phyloP scores from a whole-genome alignment of 2,797 vertebrate genomes.

The Telmatherina bonti region DNA sequence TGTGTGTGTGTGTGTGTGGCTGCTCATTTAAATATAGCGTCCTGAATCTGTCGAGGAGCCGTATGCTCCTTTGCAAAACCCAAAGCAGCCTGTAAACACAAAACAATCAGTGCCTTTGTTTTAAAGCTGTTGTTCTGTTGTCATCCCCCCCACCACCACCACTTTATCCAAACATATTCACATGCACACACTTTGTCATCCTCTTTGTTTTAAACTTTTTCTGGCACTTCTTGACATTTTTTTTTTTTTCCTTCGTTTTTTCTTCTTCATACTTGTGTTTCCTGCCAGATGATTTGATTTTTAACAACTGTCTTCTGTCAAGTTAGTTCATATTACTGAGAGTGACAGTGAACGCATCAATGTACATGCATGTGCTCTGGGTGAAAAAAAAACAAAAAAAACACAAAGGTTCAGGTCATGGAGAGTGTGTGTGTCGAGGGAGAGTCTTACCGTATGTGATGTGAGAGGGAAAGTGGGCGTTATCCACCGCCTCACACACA shows the following conservation, averaged over 20 bases:
- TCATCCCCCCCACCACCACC: constrained; percentile 64
- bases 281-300: neutral
- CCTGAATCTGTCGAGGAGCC: constrained; percentile 96
- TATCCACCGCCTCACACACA: constrained; percentile 19
- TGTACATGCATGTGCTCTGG: constrained; percentile 7
- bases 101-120: constrained; percentile 96
- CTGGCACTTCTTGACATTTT: neutral
- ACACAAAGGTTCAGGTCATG: constrained; percentile 15
- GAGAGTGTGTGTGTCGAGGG: constrained; percentile 25
- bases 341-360: constrained; percentile 24
- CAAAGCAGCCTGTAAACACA: constrained; percentile 86
- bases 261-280: neutral
- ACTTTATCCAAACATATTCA: constrained; percentile 32
- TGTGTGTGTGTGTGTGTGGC: constrained; percentile 37
- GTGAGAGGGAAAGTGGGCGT: constrained; percentile 69
- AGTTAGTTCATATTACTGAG: neutral
- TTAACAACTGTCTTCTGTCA: neutral
- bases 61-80: constrained; percentile 94
- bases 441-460: constrained; percentile 32
- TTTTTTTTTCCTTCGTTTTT: neutral
- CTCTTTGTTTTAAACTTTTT: neutral
- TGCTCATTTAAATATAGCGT: constrained; percentile 98
- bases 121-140: constrained; percentile 78
- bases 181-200: neutral
- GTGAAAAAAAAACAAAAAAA: constrained; percentile 13